Evolutionary conservation across 92 coral and sea anemone species (phyloP), one percentile per base, ranked within the genome.

Genomic region (Paramuricea clavata): DNA sequence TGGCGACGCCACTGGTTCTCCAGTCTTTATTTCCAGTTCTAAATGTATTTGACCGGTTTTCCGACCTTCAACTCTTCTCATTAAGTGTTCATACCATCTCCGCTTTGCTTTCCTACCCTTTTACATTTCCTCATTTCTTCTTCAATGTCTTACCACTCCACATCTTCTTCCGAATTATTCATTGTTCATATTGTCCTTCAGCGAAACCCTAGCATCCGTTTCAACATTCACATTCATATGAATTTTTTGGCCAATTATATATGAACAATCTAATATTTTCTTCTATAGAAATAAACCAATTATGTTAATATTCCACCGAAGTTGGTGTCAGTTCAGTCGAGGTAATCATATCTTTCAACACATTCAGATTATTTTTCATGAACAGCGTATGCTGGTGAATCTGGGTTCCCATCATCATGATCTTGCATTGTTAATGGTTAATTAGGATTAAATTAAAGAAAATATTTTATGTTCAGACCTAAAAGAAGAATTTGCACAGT

Each of bases 271-370:
- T 72, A 34, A 19, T 28, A 3, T 72, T 19, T 16, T 72, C 13
- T 72, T 26, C 67, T 30, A n/a, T 59, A 96, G 99, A 1, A 81
- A 91, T 28, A 96, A 94, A 54, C 98, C 96, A 22, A 76, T 96
- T 17, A 94, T 96, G 98, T 64, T 96, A 50, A 86, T 96, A 13
- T 82, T 96, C 23, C 99, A 96, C 82, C 85, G 85, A 69, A 92
- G 95, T 23, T 96, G 99, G 99, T 96, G 99, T 61, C 98, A 96
- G 68, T 87, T 94, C 77, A 96, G 98, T 88, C 98, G 93, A 90
- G 89, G 99, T 96, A 80, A 47, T 61, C 27, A 1, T 61, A 15
- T 49, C 54, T 1, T 49, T 49, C 9, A 11, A 11, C 50, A 13
- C 50, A 6, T 43, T 43, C 6, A 43, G 50, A 6, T 6, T 43